Base-by-base conservation (phyloP, 2,797 vertebrate species). In the Anguilla obscura region DNA sequence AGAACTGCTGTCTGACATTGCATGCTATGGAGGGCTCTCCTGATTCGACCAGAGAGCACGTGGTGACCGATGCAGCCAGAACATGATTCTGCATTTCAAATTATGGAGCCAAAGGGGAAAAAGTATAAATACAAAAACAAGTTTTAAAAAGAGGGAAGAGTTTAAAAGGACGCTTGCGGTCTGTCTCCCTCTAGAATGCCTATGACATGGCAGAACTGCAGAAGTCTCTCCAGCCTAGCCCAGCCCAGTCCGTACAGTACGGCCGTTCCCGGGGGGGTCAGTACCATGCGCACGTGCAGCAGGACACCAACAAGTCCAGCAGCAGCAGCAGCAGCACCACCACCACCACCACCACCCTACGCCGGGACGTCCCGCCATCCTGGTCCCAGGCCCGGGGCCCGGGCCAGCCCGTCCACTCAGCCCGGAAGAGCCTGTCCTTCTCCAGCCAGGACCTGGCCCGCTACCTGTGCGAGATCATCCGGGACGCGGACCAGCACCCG, bases 121-220 rank as follows among this genome's bases (percentile, higher is more conserved):
- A 54, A 10, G 8, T 14, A 12, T 54, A 10, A 9, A 2, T 54
- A 54, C 9, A 54, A 54, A 54, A 54, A 54, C 52, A 54, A 9
- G 12, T 54, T 54, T 54, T 10, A 54, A 54, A 54, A 54, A 54
- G 12, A 16, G 16, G 56, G 16, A 58, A n/a, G 6, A 1, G 8
- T 71, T 71, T 71, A 12, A 71, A 71, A 8, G 66, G 66, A 12
- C 30, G 66, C 56, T 14, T 58, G 52, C 16, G 50, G 10, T 84
- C 8, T 66, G 9, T 30, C 27, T 63, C 76, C 83, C 18, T 40
- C 33, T 84, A 98, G 97, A 97, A 98, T 58, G 96, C 96, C 0
- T 98, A 97, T 69, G 95, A 97, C 92, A 97, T 98, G 96, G 96
- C 97, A 0, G 97, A 98, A 90, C 96, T 98, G 87, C 97, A 98